phyloP scores from a whole-genome alignment of 2,888 invertebrate species.

The Crepidodera aurea region DNA sequence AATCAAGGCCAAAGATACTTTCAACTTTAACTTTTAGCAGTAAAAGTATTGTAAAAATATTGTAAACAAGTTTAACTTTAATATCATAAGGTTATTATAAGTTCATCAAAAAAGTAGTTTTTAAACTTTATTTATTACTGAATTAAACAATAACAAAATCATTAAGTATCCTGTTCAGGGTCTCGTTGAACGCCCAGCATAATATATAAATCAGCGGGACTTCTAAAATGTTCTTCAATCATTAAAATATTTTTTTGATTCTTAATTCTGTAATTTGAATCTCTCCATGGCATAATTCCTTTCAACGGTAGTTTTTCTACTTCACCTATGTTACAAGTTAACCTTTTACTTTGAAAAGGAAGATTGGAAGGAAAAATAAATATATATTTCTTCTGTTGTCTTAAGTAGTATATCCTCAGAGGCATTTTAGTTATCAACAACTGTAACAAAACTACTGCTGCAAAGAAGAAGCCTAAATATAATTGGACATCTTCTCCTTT shows the following conservation, averaged over 20 bases:
- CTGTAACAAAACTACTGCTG: conserved; percentile 45
- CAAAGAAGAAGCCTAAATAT: conserved; percentile 46
- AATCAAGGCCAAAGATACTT: no score
- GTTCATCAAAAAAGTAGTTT: no score
- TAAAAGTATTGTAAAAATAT: no score
- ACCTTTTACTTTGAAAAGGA: conserved; percentile 45
- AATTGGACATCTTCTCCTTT: conserved; percentile 43
- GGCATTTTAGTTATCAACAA: conserved; percentile 51
- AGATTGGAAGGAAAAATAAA: conserved; percentile 49
- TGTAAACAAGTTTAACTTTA: no score
- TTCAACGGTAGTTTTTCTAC: conserved; percentile 39
- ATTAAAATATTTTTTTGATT: conserved; percentile 48
- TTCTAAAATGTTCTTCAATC: conserved; percentile 54
- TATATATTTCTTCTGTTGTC: conserved; percentile 50
- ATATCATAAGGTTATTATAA: no score
- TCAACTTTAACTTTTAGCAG: no score
- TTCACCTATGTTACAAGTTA: conserved; percentile 47
- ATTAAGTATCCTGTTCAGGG: conserved; percentile 29
- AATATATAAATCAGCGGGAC: conserved; percentile 57
- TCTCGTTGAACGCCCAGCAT: conserved; percentile 55
- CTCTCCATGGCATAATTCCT: conserved; percentile 50
- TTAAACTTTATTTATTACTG: no score
- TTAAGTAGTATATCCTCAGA: conserved; percentile 55
- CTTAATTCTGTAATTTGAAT: conserved; percentile 48
- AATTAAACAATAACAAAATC: no score